Base-by-base conservation (phyloP, 2,888 invertebrate species). In the Notocelia uddmanniana region DNA sequence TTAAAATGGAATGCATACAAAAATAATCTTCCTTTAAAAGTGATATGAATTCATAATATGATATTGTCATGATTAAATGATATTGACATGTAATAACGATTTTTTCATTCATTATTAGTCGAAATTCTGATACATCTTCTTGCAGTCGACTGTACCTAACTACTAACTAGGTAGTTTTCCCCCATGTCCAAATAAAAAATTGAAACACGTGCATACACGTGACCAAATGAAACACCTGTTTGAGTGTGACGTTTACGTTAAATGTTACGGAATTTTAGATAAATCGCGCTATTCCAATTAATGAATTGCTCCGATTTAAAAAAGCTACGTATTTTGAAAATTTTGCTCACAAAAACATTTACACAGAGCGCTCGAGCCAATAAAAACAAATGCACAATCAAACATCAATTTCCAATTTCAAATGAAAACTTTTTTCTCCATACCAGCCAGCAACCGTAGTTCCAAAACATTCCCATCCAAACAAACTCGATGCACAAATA, bases 401-500 rank as follows among this genome's bases (percentile, higher is more conserved):
- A 69, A 64, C 60, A 69, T 31, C 67, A 50, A 62, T 57, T 62
- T 72, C 68, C 67, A 60, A 62, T 72, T 72, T 72, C 60, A 15
- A 50, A 68, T 23, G 34, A 8, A 37, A 57, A 62, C 18, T 57
- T 60, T 57, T 52, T 60, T 50, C 60, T 67, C 62, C 72, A 62
- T 68, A 62, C 37, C 62, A 37, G 60, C 71, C 31, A 64, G 58
- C 48, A 37, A 64, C 37, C 48, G 26, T 26, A 55, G 60, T 68
- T 68, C 67, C 67, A 67, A 66, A 67, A 66, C 71, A 71, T 71
- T 31, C 54, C 52, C 59, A 54, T 34, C 66, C 66, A 66, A 66
- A 71, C 71, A 67, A 71, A 66, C 71, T 72, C 50, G 50, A 57
- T 60, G 67, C 60, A 37, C 72, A 68, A 62, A 72, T 68, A 68